Conservation (phyloP, 2,797 vertebrate species). For the Anguilla obscura region DNA sequence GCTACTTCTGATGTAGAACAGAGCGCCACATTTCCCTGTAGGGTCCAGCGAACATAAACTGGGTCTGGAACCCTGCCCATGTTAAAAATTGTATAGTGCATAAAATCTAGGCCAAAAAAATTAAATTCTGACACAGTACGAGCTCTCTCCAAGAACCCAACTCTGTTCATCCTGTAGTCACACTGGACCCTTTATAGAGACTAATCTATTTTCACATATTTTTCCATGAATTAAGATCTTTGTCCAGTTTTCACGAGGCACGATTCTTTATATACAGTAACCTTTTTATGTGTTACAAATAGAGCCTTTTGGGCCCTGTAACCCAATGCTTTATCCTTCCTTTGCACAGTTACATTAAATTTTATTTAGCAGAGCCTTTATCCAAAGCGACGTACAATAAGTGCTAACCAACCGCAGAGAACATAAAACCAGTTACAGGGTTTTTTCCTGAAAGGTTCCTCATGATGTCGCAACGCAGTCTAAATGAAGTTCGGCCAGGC, state of each 20-base stretch:
- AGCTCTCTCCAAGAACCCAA: neutral
- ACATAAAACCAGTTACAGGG: neutral
- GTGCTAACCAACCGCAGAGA: neutral
- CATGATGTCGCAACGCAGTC: neutral
- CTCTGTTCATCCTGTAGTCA: neutral
- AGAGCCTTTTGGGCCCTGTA: neutral
- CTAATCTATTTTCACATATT: neutral
- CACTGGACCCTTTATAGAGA: neutral
- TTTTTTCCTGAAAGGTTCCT: neutral
- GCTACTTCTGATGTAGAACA: neutral
- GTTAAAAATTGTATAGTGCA: neutral
- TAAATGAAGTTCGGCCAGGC: neutral
- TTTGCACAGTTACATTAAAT: neutral
- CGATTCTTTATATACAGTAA: neutral
- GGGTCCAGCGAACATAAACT: neutral
- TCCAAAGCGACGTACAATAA: too few relatives aligned
- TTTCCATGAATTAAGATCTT: neutral
- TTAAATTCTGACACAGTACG: neutral
- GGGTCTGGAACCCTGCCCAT: neutral
- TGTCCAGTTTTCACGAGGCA: neutral
- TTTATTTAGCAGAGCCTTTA: too few relatives aligned
- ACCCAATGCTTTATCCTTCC: neutral
- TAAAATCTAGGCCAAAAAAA: neutral
- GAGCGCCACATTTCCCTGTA: neutral
- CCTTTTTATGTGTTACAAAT: neutral